Conservation (phyloP, 2,113 vertebrate species). For the Reinhardtius hippoglossoides region DNA sequence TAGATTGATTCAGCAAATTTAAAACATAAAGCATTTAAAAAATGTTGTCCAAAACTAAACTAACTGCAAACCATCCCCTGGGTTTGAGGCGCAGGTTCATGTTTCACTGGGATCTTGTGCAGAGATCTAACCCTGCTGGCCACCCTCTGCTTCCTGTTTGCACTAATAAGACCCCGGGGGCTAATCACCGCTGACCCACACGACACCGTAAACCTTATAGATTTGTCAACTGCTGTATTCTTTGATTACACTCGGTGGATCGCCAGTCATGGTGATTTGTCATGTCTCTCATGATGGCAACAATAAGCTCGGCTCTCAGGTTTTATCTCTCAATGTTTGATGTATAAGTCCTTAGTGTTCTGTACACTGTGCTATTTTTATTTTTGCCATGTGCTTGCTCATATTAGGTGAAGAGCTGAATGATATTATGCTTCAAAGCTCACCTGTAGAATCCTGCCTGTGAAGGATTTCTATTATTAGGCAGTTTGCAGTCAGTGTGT, state of each 20-base stretch:
- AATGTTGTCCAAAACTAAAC: too few relatives aligned
- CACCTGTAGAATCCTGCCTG: slow-evolving; percentile 34
- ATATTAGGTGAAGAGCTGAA: slow-evolving; percentile 7
- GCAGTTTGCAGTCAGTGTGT: not conserved
- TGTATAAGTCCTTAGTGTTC: not conserved
- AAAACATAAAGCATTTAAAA: too few relatives aligned
- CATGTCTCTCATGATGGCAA: slow-evolving; percentile 13
- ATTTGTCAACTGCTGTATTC: slow-evolving; percentile 51
- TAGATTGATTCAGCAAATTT: too few relatives aligned
- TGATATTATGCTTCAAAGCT: slow-evolving; percentile 22
- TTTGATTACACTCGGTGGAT: slow-evolving; percentile 46
- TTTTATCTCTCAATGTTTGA: not conserved
- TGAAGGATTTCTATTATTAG: slow-evolving; percentile 1
- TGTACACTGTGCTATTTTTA: not conserved
- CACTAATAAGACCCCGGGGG: slow-evolving; percentile 70
- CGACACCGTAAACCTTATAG: slow-evolving; percentile 62
- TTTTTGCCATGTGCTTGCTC: not conserved
- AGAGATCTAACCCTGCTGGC: slow-evolving; percentile 28
- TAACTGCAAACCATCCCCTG: too few relatives aligned
- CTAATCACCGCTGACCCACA: slow-evolving; percentile 66
- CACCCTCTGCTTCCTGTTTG: slow-evolving; percentile 62
- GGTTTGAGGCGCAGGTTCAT: slow-evolving; percentile 41
- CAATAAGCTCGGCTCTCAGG: not conserved
- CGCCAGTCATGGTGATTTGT: not conserved
- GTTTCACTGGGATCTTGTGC: slow-evolving; percentile 54